phyloP scores from a whole-genome alignment of 2,113 vertebrate species.

The Varanus komodoensis region DNA sequence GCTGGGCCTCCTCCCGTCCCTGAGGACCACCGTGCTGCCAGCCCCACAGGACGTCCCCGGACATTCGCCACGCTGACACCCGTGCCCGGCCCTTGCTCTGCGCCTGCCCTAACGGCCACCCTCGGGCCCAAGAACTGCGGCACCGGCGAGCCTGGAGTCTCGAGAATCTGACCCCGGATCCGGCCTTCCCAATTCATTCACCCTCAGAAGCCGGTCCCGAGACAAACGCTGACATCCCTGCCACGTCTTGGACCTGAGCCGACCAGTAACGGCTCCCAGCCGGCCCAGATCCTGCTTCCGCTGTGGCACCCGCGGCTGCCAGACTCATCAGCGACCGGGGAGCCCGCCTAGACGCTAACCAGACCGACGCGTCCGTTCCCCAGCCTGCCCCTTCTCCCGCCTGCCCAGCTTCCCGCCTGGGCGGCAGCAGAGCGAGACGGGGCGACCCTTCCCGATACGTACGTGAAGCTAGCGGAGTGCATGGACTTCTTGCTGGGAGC shows the following conservation, averaged over 20 bases:
- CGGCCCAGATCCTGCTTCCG: too few relatives aligned
- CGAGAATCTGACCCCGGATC: background rate
- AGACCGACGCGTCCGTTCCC: background rate
- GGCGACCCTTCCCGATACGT: constrained; percentile 58
- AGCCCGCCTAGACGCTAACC: background rate
- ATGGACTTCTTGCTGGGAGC: constrained; percentile 81
- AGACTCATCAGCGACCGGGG: too few relatives aligned
- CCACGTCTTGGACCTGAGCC: background rate
- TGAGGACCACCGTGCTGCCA: background rate
- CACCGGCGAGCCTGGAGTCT: background rate
- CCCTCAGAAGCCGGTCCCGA: background rate
- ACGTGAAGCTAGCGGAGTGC: constrained; percentile 88
- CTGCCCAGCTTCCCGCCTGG: background rate
- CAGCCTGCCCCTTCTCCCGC: background rate
- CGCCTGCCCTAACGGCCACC: background rate
- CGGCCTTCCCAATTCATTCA: background rate
- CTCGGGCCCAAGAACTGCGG: background rate
- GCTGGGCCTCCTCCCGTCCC: background rate
- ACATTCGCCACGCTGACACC: background rate
- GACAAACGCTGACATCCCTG: background rate
- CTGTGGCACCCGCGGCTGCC: too few relatives aligned
- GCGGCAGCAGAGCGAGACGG: too few relatives aligned
- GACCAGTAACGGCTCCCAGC: background rate
- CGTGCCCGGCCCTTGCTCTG: background rate
- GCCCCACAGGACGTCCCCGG: background rate